These are phyloP conservation scores for Protophormia terraenovae DNA, from an alignment of 2,888 invertebrate species.

Conservation along the genomic window DNA sequence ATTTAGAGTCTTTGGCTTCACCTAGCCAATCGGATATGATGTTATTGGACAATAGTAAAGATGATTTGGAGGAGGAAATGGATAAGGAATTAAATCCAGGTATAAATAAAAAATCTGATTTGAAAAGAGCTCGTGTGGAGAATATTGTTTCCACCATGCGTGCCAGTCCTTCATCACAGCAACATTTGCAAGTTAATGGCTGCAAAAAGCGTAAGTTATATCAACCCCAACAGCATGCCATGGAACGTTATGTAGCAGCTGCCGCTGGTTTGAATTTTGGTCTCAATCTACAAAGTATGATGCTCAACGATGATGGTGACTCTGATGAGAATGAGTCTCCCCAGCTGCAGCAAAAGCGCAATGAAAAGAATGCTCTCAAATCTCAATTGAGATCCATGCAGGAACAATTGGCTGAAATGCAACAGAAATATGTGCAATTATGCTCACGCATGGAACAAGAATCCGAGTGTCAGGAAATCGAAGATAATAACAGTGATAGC, in stretches of 20 bases:
- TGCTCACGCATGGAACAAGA: slow-evolving; percentile 92
- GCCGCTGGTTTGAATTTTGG: slow-evolving; percentile 84
- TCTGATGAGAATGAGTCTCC: slow-evolving; percentile 89
- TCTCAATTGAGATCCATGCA: slow-evolving; percentile 93
- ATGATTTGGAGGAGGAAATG: slow-evolving; percentile 85
- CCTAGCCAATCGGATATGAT: slow-evolving; percentile 82
- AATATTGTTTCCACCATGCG: slow-evolving; percentile 97
- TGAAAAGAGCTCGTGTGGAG: slow-evolving; percentile 96
- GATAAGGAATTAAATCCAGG: slow-evolving; percentile 83
- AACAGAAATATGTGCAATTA: slow-evolving; percentile 93
- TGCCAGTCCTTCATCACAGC: slow-evolving; percentile 89
- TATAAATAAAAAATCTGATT: slow-evolving; percentile 84
- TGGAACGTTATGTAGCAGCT: slow-evolving; percentile 84
- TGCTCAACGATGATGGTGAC: slow-evolving; percentile 88
- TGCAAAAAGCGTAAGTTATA: slow-evolving; percentile 98
- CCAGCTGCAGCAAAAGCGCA: slow-evolving; percentile 91
- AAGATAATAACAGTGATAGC: slow-evolving; percentile 87
- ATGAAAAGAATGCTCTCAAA: slow-evolving; percentile 92
- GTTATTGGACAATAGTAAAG: slow-evolving; percentile 84
- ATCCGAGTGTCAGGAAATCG: slow-evolving; percentile 88
- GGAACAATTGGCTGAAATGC: slow-evolving; percentile 94
- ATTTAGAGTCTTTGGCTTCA: slow-evolving; percentile 84
- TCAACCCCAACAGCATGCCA: slow-evolving; percentile 95
- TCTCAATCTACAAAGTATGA: slow-evolving; percentile 83
- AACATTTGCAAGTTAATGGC: slow-evolving; percentile 87